A percentile compares a stretch with the other conserved stretches of the same genome.
Evolutionary conservation across 2,888 invertebrate genomes (phyloP).

Genomic region (Coleophora deauratella): DNA sequence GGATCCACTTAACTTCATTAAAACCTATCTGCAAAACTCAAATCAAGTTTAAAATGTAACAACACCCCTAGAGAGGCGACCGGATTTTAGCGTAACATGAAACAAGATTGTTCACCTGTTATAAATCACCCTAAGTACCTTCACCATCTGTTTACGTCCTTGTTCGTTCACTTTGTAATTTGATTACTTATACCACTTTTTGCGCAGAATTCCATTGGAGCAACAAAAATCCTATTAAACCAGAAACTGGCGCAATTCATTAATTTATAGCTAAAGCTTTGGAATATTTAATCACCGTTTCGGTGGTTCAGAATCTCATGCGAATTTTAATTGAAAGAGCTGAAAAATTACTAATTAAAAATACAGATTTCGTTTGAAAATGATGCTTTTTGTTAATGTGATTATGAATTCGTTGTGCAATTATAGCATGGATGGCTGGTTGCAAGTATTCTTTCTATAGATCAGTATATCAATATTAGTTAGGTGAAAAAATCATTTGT

Average conservation of each 20-base stretch:
- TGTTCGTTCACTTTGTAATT: constrained; percentile 38
- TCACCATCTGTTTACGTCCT: constrained; percentile 7
- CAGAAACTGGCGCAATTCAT: constrained; percentile 13
- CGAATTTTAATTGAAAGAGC: constrained; percentile 7
- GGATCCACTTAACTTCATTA: no score
- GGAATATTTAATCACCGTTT: constrained; percentile 11
- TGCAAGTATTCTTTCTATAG: no score
- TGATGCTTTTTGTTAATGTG: constrained; percentile 1
- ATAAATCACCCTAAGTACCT: constrained; percentile 45
- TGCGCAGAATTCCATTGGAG: constrained; percentile 19
- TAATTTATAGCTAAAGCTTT: constrained; percentile 5
- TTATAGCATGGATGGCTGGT: no score
- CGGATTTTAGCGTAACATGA: constrained; percentile 54
- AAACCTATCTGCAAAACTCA: constrained; percentile 25
- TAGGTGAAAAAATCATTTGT: no score
- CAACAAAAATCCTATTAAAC: constrained; percentile 8
- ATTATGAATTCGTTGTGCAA: constrained; percentile 3
- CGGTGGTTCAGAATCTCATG: constrained; percentile 4
- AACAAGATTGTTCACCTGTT: constrained; percentile 54
- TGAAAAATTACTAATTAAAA: constrained; percentile 4
- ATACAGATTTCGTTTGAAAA: not conserved
- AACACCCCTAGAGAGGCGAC: constrained; percentile 29
- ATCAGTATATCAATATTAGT: no score
- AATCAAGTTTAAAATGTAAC: constrained; percentile 30
- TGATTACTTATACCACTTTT: constrained; percentile 52